Percentiles rank a stretch among this genome's conserved stretches.
Evolutionary conservation across 2,113 vertebrate genomes (phyloP).

Genomic region (Xyliphius kryptos): DNA sequence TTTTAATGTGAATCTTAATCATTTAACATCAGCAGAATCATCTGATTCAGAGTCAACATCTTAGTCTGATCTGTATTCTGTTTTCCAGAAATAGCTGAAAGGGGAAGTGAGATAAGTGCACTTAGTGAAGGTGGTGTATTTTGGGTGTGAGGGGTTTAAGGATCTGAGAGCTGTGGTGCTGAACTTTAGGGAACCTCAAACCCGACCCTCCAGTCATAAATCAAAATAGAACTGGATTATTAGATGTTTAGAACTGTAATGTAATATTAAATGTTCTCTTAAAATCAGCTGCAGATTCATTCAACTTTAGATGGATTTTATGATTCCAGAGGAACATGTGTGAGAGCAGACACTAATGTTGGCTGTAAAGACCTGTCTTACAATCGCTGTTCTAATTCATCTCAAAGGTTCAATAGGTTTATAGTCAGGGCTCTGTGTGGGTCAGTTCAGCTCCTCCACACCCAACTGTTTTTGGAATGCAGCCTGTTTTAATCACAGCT

Average conservation of each 20-base stretch:
- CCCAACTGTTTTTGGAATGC: background rate
- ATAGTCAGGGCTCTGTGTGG: no score
- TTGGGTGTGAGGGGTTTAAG: conserved; percentile 1
- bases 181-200: background rate
- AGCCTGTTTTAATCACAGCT: background rate
- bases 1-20: background rate
- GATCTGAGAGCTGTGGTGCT: conserved; percentile 7
- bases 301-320: no score
- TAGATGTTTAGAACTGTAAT: background rate
- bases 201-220: background rate
- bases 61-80: no score
- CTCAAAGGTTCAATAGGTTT: no score
- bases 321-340: no score
- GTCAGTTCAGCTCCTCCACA: no score
- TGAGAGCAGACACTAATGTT: no score
- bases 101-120: conserved; percentile 20
- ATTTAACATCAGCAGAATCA: no score
- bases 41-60: background rate
- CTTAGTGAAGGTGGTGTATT: conserved; percentile 1
- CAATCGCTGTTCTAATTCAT: no score
- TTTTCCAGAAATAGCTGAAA: background rate
- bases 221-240: background rate
- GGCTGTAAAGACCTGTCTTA: no score
- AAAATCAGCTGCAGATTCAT: no score
- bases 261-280: no score